Base-by-base conservation (phyloP, 2,888 invertebrate genomes). In the Rhagonycha fulva region DNA sequence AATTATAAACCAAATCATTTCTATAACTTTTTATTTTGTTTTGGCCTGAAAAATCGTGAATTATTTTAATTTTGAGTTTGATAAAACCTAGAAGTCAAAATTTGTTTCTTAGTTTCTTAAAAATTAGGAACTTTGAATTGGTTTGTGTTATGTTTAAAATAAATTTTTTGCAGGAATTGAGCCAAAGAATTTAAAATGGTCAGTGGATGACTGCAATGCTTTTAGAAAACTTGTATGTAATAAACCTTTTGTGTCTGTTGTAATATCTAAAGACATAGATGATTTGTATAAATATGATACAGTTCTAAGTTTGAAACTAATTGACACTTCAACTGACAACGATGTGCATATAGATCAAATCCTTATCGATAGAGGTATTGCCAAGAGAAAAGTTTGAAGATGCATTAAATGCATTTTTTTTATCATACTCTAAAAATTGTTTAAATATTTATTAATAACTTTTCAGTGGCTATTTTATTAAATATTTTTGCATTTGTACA, bases 221-320 rank as follows among this genome's bases (percentile, higher is more conserved):
- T 96, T 96, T 85, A 93, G 94, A 82, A 89, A 93, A 80, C 84
- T 95, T 78, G 93, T 94, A 7, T 91, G 92, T 47, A 91, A 92
- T 47, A 92, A 92, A 82, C 89, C 91, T 71, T 94, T 95, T 79
- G 93, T 93, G 12, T 93, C 94, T 0, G 86, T 92, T 68, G 90
- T 95, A 70, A 90, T 90, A 78, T 90, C 92, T 19, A 90, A 92
- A 9, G 91, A 90, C 74, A 89, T 89, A 63, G 94, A 94, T 82
- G 90, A 91, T 19, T 84, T 91, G 28, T 91, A 92, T 79, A 90
- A 91, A 5, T 90, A 87, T 9, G 92, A 93, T 76, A 91, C 90
- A 0, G 88, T 93, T 30, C 86, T 95, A 26, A 91, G 91, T 24
- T 87, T 96, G 74, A 90, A 91, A 82, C 89, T 95, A 61, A 92